phyloP scores from a whole-genome alignment of 1,140 invertebrate species.

The Bombus breviceps region DNA sequence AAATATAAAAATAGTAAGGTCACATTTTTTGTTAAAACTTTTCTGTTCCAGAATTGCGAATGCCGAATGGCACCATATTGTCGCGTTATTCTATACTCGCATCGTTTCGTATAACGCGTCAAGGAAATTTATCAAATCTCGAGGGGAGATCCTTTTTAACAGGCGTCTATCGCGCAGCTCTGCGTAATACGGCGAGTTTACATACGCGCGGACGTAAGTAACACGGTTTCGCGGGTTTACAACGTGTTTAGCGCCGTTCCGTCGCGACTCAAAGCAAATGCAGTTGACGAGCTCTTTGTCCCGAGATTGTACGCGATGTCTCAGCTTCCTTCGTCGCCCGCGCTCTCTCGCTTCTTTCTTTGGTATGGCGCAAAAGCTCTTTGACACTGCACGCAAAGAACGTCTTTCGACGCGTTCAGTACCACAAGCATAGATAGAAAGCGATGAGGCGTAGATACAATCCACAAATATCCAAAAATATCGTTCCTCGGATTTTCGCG shows the following conservation, averaged over 20 bases:
- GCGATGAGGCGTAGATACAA: no score
- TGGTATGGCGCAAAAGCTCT: no score
- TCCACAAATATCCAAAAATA: not conserved
- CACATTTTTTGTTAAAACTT: no score
- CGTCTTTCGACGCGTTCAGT: no score
- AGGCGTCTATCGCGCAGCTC: not conserved
- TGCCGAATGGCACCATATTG: no score
- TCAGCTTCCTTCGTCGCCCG: no score
- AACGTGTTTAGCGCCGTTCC: slow-evolving; percentile 51
- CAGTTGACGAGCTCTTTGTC: slow-evolving; percentile 62
- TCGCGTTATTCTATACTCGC: not conserved
- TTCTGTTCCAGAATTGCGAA: no score
- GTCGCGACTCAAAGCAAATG: slow-evolving; percentile 49
- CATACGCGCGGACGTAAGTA: slow-evolving; percentile 3
- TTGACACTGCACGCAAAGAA: no score
- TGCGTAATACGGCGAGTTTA: not conserved
- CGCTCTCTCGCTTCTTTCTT: no score
- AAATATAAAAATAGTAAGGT: no score
- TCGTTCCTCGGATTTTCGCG: not conserved
- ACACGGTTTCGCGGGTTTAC: slow-evolving; percentile 17
- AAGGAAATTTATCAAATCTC: not conserved
- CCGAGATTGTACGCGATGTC: slow-evolving; percentile 14
- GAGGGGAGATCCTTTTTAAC: not conserved
- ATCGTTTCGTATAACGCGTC: not conserved
- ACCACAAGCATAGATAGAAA: no score